Percentiles rank a stretch among this genome's conserved stretches.
Conservation (phyloP, 2,113 vertebrate genomes). For the Furnarius figulus region DNA sequence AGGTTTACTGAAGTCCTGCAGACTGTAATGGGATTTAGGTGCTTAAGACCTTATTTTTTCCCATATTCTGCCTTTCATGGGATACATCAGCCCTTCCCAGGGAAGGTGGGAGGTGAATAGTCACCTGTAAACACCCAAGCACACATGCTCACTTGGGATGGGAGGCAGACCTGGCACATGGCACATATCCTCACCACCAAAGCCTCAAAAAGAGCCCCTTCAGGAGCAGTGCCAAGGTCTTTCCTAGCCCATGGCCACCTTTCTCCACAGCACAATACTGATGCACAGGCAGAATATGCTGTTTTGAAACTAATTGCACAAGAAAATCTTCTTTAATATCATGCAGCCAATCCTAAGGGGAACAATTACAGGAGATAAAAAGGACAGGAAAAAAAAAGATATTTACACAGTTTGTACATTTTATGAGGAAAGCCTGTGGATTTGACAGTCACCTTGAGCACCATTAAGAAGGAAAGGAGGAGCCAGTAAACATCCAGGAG, state of each 20-base stretch:
- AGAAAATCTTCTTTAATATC: conserved; percentile 46
- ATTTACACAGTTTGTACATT: conserved; percentile 21
- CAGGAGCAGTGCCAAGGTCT: not conserved
- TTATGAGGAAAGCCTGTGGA: conserved; percentile 32
- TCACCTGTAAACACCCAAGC: not conserved
- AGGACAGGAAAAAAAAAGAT: not conserved
- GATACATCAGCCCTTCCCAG: not conserved
- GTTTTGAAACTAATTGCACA: conserved; percentile 23
- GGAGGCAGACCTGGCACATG: not conserved
- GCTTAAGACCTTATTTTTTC: not conserved
- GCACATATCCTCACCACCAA: not conserved
- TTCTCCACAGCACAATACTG: not conserved
- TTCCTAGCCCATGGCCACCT: not conserved
- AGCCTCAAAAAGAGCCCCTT: not conserved
- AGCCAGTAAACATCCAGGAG: conserved; percentile 11
- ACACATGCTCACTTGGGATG: accelerated
- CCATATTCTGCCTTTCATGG: not conserved
- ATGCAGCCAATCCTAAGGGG: conserved; percentile 30
- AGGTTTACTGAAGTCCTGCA: not conserved
- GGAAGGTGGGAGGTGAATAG: not conserved
- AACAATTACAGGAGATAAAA: conserved; percentile 64
- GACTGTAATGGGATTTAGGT: not conserved
- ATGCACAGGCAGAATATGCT: not conserved
- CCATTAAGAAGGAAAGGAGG: conserved; percentile 14
- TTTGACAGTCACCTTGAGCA: conserved; percentile 71